A percentile compares a stretch with the other conserved stretches of the same genome.
These are phyloP conservation scores for Ceriagrion tenellum DNA, from an alignment of 2,888 invertebrate species.

Conservation along the genomic window DNA sequence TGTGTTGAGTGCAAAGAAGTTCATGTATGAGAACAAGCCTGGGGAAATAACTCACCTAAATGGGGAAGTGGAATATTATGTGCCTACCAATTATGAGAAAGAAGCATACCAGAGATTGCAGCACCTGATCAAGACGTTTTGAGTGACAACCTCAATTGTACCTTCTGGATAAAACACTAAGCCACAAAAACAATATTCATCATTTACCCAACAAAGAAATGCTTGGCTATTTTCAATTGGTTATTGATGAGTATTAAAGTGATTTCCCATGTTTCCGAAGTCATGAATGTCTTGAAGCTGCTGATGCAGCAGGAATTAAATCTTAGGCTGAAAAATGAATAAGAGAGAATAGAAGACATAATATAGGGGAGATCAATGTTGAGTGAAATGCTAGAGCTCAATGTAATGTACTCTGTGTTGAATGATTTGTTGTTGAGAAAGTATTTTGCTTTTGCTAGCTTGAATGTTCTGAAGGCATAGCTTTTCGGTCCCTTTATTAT, in stretches of 20 bases:
- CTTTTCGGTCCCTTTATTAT: too few relatives aligned
- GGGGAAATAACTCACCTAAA: slow-evolving; percentile 14
- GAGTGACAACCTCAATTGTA: not conserved
- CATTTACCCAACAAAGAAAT: not conserved
- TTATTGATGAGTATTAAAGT: not conserved
- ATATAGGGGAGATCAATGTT: too few relatives aligned
- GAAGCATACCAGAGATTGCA: not conserved
- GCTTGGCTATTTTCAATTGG: not conserved
- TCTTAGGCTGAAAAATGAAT: not conserved
- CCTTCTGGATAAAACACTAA: not conserved
- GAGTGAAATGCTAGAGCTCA: too few relatives aligned
- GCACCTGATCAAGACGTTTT: not conserved
- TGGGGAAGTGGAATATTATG: slow-evolving; percentile 37
- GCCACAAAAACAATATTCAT: not conserved
- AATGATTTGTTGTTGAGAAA: too few relatives aligned
- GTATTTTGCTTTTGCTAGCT: too few relatives aligned
- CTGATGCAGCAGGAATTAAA: not conserved
- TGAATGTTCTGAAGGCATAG: too few relatives aligned
- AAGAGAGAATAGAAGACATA: too few relatives aligned
- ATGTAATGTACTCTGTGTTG: too few relatives aligned
- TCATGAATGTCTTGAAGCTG: not conserved
- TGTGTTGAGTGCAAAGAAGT: slow-evolving; percentile 35
- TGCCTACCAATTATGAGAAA: slow-evolving; percentile 32
- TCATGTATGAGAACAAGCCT: slow-evolving; percentile 27
- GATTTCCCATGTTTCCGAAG: not conserved